phyloP scores from a whole-genome alignment of 2,888 invertebrate genomes.

The Noctuana brunneofusca region DNA sequence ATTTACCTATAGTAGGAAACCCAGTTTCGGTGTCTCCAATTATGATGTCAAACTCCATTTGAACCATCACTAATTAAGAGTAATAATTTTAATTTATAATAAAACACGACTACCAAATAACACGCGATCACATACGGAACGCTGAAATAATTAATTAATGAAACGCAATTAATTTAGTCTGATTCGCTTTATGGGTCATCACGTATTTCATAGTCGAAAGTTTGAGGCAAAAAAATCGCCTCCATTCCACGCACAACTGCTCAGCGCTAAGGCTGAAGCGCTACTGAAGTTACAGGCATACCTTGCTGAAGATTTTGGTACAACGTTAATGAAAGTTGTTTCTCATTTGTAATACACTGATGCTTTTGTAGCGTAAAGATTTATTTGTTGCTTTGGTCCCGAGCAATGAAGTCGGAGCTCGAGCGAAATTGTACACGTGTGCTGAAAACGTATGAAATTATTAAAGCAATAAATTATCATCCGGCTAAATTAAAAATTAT shows the following conservation, averaged over 20 bases:
- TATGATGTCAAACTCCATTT: conserved; percentile 43
- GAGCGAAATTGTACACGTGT: neutral
- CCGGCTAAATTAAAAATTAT: conserved; percentile 27
- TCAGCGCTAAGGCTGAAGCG: conserved; percentile 63
- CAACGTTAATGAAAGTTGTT: neutral
- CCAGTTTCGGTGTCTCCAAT: conserved; percentile 48
- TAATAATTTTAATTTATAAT: conserved; percentile 16
- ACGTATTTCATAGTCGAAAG: conserved; percentile 53
- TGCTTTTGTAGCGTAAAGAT: neutral
- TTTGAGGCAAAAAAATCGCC: conserved; percentile 61
- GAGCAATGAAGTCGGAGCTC: neutral
- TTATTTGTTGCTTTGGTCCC: neutral
- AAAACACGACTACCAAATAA: conserved; percentile 14
- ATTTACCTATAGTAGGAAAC: conserved; percentile 62
- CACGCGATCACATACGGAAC: conserved; percentile 26
- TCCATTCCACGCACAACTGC: conserved; percentile 49
- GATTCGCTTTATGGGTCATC: conserved; percentile 35
- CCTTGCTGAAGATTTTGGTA: conserved; percentile 15
- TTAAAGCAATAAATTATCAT: conserved; percentile 29
- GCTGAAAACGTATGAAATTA: conserved; percentile 8
- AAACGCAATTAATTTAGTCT: conserved; percentile 25
- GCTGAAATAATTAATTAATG: conserved; percentile 29
- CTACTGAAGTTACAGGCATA: conserved; percentile 43
- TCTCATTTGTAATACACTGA: conserved; percentile 5
- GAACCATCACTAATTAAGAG: conserved; percentile 48